Conservation (phyloP, 2,797 vertebrate genomes). For the Helicolenus hilgendorfi region DNA sequence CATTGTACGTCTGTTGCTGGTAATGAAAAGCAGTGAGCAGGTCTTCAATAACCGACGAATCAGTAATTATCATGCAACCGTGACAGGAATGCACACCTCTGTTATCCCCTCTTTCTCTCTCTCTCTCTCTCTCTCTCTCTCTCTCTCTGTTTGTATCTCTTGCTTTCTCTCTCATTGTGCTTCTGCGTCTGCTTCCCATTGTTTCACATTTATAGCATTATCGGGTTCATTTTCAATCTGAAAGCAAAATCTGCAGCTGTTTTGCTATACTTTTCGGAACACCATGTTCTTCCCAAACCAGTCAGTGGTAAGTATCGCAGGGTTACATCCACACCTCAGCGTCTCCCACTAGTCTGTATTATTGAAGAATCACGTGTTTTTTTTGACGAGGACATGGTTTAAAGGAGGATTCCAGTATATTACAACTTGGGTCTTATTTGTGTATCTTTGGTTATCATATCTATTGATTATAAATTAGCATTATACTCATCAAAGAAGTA, state of each 20-base stretch:
- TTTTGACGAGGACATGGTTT: neutral
- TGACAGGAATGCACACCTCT: constrained; percentile 90
- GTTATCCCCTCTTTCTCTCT: constrained; percentile 13
- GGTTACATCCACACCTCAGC: neutral
- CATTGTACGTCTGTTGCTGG: constrained; percentile 86
- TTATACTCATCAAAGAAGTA: neutral
- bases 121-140: neutral
- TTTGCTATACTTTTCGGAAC: constrained; percentile 29
- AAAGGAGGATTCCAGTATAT: neutral
- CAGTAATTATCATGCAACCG: constrained; percentile 91
- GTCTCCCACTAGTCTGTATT: neutral
- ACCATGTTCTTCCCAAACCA: neutral
- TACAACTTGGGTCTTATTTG: neutral
- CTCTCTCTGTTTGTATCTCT: constrained; percentile 3
- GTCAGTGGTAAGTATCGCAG: neutral
- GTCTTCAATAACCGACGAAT: constrained; percentile 92
- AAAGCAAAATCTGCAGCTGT: constrained; percentile 21
- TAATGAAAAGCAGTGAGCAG: constrained; percentile 92
- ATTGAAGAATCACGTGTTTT: neutral
- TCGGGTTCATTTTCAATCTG: constrained; percentile 21
- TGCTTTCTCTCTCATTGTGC: constrained; percentile 43
- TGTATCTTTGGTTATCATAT: neutral
- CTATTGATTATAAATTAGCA: neutral
- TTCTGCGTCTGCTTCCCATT: constrained; percentile 42
- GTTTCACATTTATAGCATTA: constrained; percentile 59